Evolutionary conservation across 1,140 invertebrate species (phyloP), one percentile per base, ranked within the genome.

Genomic region (Apis dorsata): DNA sequence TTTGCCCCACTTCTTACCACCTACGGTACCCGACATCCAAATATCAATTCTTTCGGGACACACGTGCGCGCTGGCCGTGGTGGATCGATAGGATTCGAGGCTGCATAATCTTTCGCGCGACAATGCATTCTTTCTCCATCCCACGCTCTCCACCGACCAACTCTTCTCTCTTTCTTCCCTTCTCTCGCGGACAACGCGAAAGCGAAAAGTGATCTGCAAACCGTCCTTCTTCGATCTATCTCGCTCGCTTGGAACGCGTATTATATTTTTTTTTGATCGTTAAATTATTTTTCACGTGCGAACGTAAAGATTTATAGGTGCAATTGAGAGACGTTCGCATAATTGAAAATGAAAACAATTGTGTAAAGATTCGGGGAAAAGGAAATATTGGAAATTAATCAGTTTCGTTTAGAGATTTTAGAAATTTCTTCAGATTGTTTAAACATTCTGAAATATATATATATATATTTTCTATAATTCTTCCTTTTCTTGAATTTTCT

Each of bases 1-100:
- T 86, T 87, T 87, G 81, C 80, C 86, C 85, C 71, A 84, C 75
- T 87, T 79, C 82, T 72, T 74, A 60, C 34, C 79, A 72, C 21
- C 28, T 28, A 28, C 76, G 63, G 49, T 63, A 51, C 65, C 66
- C 72, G 81, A 87, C 68, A 86, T 79, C 75, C 83, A 79, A 86
- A 65, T 87, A 84, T 75, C 81, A 87, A 84, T 87, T 73, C 81
- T 87, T 84, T 68, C 75, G 76, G 62, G 76, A 70, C 74, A 75
- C 63, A 77, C 72, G 63, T 66, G 79, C n/a, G 71, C 55, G 8
- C 17, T 10, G 9, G 15, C 72, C n/a, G 15, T 34, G 34, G 2
- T 4, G 13, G 80, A 77, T 82, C 80, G 80, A 82, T 82, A 62
- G 65, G 73, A 69, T 82, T 77, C 74, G 21, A 44, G 57, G 73